Conservation (phyloP, 2,113 vertebrate species). For the Lipophrys pholis region DNA sequence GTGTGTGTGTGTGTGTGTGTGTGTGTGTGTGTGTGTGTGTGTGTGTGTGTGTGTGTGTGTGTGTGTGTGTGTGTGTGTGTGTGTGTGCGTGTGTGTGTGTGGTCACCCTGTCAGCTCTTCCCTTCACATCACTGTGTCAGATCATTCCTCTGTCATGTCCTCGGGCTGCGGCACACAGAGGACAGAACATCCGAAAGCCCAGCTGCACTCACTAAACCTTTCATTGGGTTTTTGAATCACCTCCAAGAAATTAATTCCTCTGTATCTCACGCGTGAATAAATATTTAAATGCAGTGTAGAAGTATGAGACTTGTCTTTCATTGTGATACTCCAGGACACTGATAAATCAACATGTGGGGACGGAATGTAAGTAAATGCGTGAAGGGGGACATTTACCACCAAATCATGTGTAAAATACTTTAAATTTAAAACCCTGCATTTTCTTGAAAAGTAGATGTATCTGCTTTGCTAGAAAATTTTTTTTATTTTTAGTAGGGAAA, state of each 20-base stretch:
- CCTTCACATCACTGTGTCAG: conserved; percentile 29
- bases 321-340: neutral
- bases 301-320: neutral
- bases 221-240: conserved; percentile 9
- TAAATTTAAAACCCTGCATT: too few species aligned
- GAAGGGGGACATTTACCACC: too few species aligned
- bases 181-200: conserved; percentile 4
- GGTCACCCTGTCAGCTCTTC: conserved; percentile 37
- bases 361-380: neutral
- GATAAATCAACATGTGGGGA: neutral
- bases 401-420: too few species aligned
- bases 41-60: too few species aligned
- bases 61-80: too few species aligned
- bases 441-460: too few species aligned
- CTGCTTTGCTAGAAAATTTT: too few species aligned
- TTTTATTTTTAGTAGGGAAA: too few species aligned
- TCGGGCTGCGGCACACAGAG: conserved; percentile 6
- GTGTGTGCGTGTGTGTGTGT: conserved; percentile 22
- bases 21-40: conserved; percentile 20
- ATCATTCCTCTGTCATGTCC: conserved; percentile 39
- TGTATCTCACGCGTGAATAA: too few species aligned
- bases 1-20: conserved; percentile 11
- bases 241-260: neutral
- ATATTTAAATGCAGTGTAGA: too few species aligned
- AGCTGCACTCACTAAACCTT: neutral